Base-by-base conservation (phyloP, 2,797 vertebrate genomes). In the Enteromius fasciolatus region DNA sequence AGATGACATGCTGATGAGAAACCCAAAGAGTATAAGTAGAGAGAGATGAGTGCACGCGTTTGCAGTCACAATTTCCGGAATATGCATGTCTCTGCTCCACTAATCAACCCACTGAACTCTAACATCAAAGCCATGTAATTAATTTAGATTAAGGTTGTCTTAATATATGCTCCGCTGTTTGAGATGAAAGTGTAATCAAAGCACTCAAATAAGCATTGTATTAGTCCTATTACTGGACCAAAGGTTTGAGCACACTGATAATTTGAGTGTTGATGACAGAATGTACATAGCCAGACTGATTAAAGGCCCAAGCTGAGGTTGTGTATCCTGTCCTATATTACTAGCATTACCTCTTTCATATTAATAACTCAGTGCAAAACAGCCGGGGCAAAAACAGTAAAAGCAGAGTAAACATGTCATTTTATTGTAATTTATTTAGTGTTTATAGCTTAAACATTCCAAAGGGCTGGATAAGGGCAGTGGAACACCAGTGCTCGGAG, bases 101-200 rank as follows among this genome's bases (percentile, higher is more conserved):
- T 77, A 70, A 83, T 83, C 74, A 77, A 76, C 36, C 81, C 39
- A 77, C 59, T 69, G 64, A 77, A 59, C 81, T 77, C 52, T 23
- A 70, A 77, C 81, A 83, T 83, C 81, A 83, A 83, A 83, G 81
- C 28, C 50, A 9, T 63, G 61, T 57, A 59, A 83, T 77, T 83
- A 77, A 83, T 77, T 83, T 61, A 77, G 41, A 83, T 77, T 57
- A 59, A 28, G 54, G 28, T 77, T 39, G 36, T 83, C 74, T 77
- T 83, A 61, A 69, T 69, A 25, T 68, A 77, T 25, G 64, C 74
- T 69, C 28, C 9, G 46, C 81, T 68, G 48, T 82, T 57, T 68
- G 74, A 83, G 64, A 77, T 83, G 74, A 83, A 83, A 77, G 74
- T 61, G 33, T 68, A 67, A 82, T 82, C 72, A 61, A 68, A 69